Base-by-base conservation (phyloP, 2,797 vertebrate genomes). In the Acanthurus lineatus region DNA sequence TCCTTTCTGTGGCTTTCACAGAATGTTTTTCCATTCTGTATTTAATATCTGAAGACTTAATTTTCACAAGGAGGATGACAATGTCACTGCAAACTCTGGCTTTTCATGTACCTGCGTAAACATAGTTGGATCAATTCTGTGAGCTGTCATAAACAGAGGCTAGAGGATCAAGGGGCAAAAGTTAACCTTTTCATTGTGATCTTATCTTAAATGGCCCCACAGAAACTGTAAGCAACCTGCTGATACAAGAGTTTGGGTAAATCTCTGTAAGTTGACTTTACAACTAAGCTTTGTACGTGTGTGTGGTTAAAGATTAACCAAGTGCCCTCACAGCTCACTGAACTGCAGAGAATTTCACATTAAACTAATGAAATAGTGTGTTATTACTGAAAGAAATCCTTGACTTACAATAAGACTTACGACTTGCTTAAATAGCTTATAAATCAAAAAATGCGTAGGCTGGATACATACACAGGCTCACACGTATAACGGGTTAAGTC, bases 131-230 rank as follows among this genome's bases (percentile, higher is more conserved):
- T 22, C 5, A 12, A 35, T 6, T 56, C 19, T 68, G 32, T 3
- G 2, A 40, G 49, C 19, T 52, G 25, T 69, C 48, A 48, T 35
- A 64, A 42, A 70, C 62, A 76, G 61, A 77, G 40, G 38, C 10
- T 28, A 45, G 11, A 10, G 60, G 81, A 49, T 72, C 89, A 90
- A 92, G 88, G 88, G 84, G 19, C 87, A 84, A 54, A 0, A 63
- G 56, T 51, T 66, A 44, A 86, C 79, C 85, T 82, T 89, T 84
- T 20, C 47, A 78, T 75, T 61, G 25, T 25, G 10, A 15, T 65
- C 57, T 82, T 86, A 89, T 91, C 86, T 66, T 35, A 70, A 57
- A 62, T 8, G 9, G 6, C 9, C 47, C 40, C 49, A 17, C 12
- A 59, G 69, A 32, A 66, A 65, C 47, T 25, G 40, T 44, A 9